Percentiles rank a stretch among this genome's conserved stretches.
These are phyloP conservation scores for Eublepharis macularius DNA, from an alignment of 2,113 vertebrate genomes.

Conservation along the genomic window DNA sequence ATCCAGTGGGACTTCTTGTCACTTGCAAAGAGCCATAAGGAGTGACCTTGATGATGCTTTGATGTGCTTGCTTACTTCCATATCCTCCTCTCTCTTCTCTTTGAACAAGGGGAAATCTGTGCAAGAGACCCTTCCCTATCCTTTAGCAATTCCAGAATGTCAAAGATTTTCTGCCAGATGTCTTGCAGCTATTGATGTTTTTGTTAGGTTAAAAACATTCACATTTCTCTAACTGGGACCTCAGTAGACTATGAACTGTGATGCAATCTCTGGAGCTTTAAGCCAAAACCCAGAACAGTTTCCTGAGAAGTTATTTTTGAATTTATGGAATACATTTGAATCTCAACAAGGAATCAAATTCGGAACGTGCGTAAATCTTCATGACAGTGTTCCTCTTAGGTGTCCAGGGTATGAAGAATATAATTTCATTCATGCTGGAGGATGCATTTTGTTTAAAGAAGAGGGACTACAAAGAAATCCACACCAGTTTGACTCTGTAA, in stretches of 20 bases:
- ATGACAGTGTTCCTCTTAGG: too few relatives aligned
- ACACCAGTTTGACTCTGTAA: not conserved
- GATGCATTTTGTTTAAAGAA: not conserved
- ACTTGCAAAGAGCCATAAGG: not conserved
- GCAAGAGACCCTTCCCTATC: not conserved
- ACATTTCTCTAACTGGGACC: not conserved
- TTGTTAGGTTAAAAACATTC: not conserved
- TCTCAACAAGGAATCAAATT: not conserved
- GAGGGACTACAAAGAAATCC: not conserved
- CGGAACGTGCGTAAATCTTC: not conserved
- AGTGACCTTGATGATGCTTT: slow-evolving; percentile 24
- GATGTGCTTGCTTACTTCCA: not conserved
- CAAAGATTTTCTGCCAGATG: slow-evolving; percentile 1
- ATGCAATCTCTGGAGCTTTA: not conserved
- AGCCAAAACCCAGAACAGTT: not conserved
- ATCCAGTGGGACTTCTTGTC: slow-evolving; percentile 15
- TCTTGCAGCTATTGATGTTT: not conserved
- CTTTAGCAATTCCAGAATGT: slow-evolving; percentile 7
- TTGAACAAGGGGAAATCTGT: not conserved
- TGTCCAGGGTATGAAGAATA: not conserved
- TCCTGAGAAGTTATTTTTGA: not conserved
- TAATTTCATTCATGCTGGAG: not conserved
- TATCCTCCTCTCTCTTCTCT: not conserved
- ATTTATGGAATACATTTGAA: not conserved
- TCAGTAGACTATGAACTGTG: not conserved